Evolutionary conservation across 2,888 invertebrate genomes (phyloP).

Genomic region (Lampropteryx suffumata): DNA sequence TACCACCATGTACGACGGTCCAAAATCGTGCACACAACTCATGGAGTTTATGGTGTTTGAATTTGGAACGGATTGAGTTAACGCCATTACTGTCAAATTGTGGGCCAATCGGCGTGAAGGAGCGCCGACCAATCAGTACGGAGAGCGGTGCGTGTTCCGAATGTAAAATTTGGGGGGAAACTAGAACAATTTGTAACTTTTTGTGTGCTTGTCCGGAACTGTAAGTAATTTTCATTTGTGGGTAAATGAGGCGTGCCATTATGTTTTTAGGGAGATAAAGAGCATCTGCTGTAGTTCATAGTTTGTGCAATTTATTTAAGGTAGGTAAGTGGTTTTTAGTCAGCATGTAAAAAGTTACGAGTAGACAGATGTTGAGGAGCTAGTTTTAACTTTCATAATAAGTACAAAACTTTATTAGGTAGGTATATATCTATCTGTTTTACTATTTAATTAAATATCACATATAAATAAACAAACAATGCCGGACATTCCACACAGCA

Average conservation of each 20-base stretch:
- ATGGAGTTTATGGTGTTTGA: conserved; percentile 30
- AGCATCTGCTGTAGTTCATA: conserved; percentile 26
- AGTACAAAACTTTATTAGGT: no score
- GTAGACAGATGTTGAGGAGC: background rate
- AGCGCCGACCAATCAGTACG: conserved; percentile 66
- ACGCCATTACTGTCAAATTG: conserved; percentile 82
- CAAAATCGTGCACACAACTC: conserved; percentile 29
- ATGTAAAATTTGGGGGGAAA: conserved; percentile 76
- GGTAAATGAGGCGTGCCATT: conserved; percentile 38
- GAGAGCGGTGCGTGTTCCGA: conserved; percentile 64
- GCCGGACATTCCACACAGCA: no score
- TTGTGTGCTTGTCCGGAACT: conserved; percentile 51
- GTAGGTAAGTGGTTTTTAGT: background rate
- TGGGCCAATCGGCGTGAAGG: conserved; percentile 70
- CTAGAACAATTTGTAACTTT: conserved; percentile 71
- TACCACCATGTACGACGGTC: accelerated
- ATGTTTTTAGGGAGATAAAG: conserved; percentile 29
- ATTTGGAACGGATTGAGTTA: conserved; percentile 51
- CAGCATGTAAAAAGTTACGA: background rate
- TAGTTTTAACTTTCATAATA: no score
- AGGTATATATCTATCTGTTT: no score
- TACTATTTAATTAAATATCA: background rate
- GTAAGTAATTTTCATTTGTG: conserved; percentile 52
- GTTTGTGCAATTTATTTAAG: conserved; percentile 15
- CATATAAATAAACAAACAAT: no score